phyloP scores from a whole-genome alignment of 2,888 invertebrate genomes.

The Phengaris alcon region DNA sequence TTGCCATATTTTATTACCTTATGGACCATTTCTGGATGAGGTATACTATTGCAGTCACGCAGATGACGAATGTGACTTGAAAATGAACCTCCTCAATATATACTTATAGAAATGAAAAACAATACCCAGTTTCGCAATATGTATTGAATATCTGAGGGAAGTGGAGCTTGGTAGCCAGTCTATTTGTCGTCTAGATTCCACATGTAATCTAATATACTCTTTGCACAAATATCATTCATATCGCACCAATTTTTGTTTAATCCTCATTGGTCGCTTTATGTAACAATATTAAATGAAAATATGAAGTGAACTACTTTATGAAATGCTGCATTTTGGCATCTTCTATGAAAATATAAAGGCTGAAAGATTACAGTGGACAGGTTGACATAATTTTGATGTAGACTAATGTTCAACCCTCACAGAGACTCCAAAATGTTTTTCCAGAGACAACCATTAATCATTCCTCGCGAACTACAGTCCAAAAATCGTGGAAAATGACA shows the following conservation, averaged over 20 bases:
- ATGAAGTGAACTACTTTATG: not conserved
- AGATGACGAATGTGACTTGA: conserved; percentile 52
- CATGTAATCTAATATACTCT: conserved; percentile 19
- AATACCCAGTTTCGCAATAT: conserved; percentile 62
- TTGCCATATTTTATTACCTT: conserved; percentile 38
- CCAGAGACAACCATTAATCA: conserved; percentile 7
- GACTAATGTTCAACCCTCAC: conserved; percentile 7
- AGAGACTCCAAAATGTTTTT: not conserved
- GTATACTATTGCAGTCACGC: conserved; percentile 37
- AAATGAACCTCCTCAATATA: conserved; percentile 55
- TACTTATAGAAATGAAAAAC: conserved; percentile 68
- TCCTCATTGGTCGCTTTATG: no score
- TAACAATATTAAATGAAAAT: no score
- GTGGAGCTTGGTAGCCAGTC: conserved; percentile 52
- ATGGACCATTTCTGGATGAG: conserved; percentile 40
- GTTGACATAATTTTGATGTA: conserved; percentile 19
- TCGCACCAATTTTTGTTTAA: not conserved
- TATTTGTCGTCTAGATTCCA: conserved; percentile 41
- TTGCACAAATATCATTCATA: not conserved
- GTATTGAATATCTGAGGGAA: conserved; percentile 56
- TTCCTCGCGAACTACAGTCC: not conserved
- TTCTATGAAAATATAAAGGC: not conserved
- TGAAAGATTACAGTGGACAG: not conserved
- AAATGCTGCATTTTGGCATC: not conserved
- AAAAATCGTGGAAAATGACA: conserved; percentile 5